Conservation (phyloP, 1,140 invertebrate genomes). For the Brachionus sp. region DNA sequence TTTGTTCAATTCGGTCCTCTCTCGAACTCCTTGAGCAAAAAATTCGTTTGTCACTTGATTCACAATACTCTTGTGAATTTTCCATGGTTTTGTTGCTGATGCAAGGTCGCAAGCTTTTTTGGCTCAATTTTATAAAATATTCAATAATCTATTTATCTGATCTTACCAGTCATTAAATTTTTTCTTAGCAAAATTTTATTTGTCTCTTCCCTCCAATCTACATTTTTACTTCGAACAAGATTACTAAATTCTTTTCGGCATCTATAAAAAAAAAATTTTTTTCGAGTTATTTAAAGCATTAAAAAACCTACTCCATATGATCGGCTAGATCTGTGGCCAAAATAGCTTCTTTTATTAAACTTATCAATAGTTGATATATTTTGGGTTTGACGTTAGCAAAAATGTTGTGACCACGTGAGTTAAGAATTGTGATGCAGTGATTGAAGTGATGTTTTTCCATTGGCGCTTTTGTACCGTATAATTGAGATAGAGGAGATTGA, state of each 20-base stretch:
- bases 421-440: slow-evolving; percentile 94
- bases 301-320: slow-evolving; percentile 69
- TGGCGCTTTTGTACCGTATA: slow-evolving; percentile 79
- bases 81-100: slow-evolving; percentile 92
- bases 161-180: not conserved
- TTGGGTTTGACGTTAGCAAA: slow-evolving; percentile 8
- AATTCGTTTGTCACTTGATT: slow-evolving; percentile 93
- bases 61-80: slow-evolving; percentile 85
- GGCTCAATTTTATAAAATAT: not conserved
- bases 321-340: slow-evolving; percentile 88
- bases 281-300: too few relatives aligned
- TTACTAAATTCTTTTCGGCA: slow-evolving; percentile 81
- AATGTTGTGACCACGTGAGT: slow-evolving; percentile 63
- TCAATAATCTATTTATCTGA: not conserved
- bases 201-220: slow-evolving; percentile 49
- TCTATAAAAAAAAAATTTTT: not conserved
- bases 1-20: slow-evolving; percentile 63
- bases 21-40: slow-evolving; percentile 86
- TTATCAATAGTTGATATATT: not conserved
- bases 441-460: slow-evolving; percentile 98
- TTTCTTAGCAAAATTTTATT: slow-evolving; percentile 9
- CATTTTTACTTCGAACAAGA: slow-evolving; percentile 71
- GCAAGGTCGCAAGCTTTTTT: slow-evolving; percentile 96
- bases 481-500: not conserved
- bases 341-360: slow-evolving; percentile 78